Evolutionary conservation across 2,113 vertebrate genomes (phyloP).

Genomic region (Phyllopteryx taeniolatus): DNA sequence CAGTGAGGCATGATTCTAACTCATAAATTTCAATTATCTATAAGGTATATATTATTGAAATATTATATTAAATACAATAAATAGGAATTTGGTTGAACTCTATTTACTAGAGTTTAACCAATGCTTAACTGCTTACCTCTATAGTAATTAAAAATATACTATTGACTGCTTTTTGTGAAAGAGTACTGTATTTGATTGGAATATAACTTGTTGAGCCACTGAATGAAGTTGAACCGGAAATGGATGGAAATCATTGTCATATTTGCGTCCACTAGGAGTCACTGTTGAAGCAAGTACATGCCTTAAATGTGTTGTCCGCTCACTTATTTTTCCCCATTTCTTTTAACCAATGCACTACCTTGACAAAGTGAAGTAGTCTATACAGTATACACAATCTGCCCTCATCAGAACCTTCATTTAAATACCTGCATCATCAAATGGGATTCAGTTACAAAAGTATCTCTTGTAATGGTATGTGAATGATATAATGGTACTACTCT

Average conservation of each 20-base stretch:
- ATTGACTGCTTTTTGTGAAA: neutral
- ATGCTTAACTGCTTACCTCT: neutral
- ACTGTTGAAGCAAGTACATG: constrained; percentile 71
- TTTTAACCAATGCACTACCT: neutral
- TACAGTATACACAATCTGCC: neutral
- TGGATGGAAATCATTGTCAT: neutral
- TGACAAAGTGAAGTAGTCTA: neutral
- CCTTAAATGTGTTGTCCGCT: neutral
- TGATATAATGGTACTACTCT: too few species aligned
- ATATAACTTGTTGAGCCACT: constrained; percentile 24
- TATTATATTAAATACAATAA: too few species aligned
- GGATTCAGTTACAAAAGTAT: neutral
- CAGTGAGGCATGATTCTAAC: too few species aligned
- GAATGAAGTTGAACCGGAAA: constrained; percentile 13
- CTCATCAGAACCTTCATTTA: neutral
- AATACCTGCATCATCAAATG: neutral
- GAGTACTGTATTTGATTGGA: constrained; percentile 2
- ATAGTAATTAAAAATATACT: neutral
- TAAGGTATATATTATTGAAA: too few species aligned
- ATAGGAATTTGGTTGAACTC: too few species aligned
- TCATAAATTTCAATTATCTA: too few species aligned
- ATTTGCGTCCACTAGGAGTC: constrained; percentile 66
- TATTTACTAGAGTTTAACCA: neutral
- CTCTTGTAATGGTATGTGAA: too few species aligned
- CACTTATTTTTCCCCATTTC: neutral